Percentiles rank a stretch among this genome's conserved stretches.
phyloP scores from a whole-genome alignment of 1,140 invertebrate species.

The Eupristina koningsbergeri region DNA sequence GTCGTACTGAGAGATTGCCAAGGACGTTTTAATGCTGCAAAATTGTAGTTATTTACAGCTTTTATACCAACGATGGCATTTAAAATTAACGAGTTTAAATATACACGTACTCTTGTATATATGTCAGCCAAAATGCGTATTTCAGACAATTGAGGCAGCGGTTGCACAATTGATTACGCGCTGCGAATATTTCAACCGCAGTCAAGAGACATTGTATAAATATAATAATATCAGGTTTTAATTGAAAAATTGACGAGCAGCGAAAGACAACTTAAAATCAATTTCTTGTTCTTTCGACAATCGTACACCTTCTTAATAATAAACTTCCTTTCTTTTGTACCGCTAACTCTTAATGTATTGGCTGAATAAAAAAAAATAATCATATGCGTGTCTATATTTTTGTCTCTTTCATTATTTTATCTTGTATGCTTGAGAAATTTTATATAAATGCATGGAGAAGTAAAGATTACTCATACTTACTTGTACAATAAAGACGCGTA shows the following conservation, averaged over 20 bases:
- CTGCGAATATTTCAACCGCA: not conserved
- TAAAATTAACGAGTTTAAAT: too few species aligned
- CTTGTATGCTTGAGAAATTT: constrained; percentile 38
- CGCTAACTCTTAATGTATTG: not conserved
- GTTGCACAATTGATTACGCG: not conserved
- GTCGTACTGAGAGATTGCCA: not conserved
- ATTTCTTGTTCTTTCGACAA: not conserved
- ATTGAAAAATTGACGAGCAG: not conserved
- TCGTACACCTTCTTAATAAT: constrained; percentile 19
- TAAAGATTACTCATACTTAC: constrained; percentile 33
- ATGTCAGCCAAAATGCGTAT: too few species aligned
- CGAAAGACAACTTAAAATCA: not conserved
- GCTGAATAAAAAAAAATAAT: not conserved
- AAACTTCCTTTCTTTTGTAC: constrained; percentile 24
- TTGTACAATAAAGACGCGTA: constrained; percentile 26
- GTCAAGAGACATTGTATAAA: not conserved
- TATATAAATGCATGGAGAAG: constrained; percentile 25
- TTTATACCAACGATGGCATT: too few species aligned
- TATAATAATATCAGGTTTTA: not conserved
- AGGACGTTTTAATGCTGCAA: not conserved
- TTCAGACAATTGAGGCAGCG: too few species aligned
- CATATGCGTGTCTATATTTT: not conserved
- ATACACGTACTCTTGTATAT: too few species aligned
- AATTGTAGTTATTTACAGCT: too few species aligned
- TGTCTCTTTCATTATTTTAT: constrained; percentile 32